Conservation (phyloP, 1,140 invertebrate species). For the Ips nitidus region DNA sequence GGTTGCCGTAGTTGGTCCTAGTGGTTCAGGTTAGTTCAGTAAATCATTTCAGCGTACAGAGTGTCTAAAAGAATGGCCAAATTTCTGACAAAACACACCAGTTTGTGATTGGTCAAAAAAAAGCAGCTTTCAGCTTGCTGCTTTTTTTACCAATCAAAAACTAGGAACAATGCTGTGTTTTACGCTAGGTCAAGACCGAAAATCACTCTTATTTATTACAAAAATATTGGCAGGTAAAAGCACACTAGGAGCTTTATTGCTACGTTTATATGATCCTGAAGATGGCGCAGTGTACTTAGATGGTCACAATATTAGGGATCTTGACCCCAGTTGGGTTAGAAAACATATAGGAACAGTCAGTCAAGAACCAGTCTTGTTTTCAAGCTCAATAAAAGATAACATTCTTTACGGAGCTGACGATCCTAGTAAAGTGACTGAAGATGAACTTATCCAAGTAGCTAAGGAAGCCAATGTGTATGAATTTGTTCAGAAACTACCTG, state of each 20-base stretch:
- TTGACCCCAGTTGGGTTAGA: conserved; percentile 73
- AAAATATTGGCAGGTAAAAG: conserved; percentile 65
- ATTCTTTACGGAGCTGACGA: conserved; percentile 76
- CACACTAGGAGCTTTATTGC: conserved; percentile 73
- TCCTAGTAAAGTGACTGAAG: conserved; percentile 55
- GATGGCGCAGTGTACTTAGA: conserved; percentile 68
- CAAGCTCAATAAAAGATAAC: conserved; percentile 74
- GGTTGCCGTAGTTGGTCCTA: conserved; percentile 79
- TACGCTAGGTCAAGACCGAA: background rate
- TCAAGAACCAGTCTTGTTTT: conserved; percentile 55
- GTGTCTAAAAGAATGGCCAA: too few relatives aligned
- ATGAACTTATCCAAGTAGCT: conserved; percentile 62
- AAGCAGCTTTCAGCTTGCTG: too few relatives aligned
- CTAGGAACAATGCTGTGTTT: background rate
- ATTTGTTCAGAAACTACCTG: conserved; percentile 71
- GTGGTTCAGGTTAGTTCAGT: conserved; percentile 76
- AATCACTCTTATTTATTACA: background rate
- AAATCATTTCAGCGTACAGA: background rate
- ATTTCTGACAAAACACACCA: background rate
- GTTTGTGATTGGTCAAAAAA: background rate
- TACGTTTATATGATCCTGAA: conserved; percentile 80
- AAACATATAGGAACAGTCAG: conserved; percentile 78
- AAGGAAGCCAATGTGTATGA: conserved; percentile 79
- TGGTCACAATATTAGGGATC: conserved; percentile 61
- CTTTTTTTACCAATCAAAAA: too few relatives aligned